Evolutionary conservation across 2,113 vertebrate genomes (phyloP).

Genomic region (Arvicanthis niloticus): DNA sequence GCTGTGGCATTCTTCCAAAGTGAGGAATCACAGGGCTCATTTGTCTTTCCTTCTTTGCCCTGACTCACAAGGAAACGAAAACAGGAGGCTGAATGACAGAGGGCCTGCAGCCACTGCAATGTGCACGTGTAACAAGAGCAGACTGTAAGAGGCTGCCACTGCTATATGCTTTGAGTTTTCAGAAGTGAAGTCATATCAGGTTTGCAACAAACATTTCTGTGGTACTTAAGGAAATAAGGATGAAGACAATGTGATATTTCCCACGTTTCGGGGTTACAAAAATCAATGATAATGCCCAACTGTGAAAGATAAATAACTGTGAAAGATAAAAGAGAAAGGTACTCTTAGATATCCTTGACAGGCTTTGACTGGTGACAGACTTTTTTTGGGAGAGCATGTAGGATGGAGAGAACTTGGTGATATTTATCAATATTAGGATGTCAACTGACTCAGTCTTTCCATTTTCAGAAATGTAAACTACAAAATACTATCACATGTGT

Average conservation of each 20-base stretch:
- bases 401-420: background rate
- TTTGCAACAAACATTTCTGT: background rate
- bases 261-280: constrained; percentile 7
- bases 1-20: constrained; percentile 73
- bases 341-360: background rate
- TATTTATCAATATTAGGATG: constrained; percentile 48
- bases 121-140: background rate
- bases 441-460: background rate
- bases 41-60: constrained; percentile 42
- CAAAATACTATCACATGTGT: background rate
- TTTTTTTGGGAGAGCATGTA: fast-evolving
- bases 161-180: background rate
- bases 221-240: constrained; percentile 51
- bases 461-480: constrained; percentile 55
- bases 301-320: background rate
- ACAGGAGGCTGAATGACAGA: background rate
- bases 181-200: background rate
- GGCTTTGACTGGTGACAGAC: background rate
- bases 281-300: background rate
- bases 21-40: constrained; percentile 31
- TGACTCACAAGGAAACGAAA: constrained; percentile 48
- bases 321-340: background rate
- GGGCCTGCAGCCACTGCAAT: background rate
- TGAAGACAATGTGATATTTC: constrained; percentile 28
- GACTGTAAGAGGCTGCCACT: background rate